Conservation (phyloP, 2,888 invertebrate genomes). For the Tetragonisca angustula region DNA sequence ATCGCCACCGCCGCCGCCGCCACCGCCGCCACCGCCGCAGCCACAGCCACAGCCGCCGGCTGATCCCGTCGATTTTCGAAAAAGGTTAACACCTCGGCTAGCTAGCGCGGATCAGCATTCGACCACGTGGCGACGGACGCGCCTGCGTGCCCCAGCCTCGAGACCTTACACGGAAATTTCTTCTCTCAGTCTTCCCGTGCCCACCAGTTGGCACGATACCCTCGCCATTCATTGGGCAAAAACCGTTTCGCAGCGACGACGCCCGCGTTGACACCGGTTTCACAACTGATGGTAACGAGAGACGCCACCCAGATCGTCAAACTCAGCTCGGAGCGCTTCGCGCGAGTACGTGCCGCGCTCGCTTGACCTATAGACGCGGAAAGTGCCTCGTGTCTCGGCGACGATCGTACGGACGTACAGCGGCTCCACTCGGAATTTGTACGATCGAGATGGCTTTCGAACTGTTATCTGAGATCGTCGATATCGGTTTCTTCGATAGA, state of each 20-base stretch:
- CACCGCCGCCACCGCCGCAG: no score
- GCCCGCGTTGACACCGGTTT: no score
- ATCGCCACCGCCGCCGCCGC: background rate
- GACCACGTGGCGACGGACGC: constrained; percentile 80
- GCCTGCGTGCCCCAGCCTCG: constrained; percentile 79
- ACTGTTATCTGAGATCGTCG: constrained; percentile 25
- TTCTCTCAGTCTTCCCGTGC: constrained; percentile 69
- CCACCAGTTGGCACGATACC: constrained; percentile 66
- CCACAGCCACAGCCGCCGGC: constrained; percentile 16
- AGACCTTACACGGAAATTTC: constrained; percentile 69
- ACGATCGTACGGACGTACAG: background rate
- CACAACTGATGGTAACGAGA: no score
- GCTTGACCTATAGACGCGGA: no score
- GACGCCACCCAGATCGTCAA: no score
- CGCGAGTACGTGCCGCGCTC: no score
- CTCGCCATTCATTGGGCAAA: constrained; percentile 36
- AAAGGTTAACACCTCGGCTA: constrained; percentile 70
- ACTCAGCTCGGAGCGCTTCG: no score
- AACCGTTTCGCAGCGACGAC: no score
- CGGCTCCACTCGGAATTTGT: background rate
- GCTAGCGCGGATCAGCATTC: constrained; percentile 72
- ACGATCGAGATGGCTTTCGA: constrained; percentile 16
- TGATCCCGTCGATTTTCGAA: constrained; percentile 72
- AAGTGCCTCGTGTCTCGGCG: no score
- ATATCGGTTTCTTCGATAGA: constrained; percentile 44